phyloP scores from a whole-genome alignment of 1,140 invertebrate species.

The Oncopodura yosiiana region DNA sequence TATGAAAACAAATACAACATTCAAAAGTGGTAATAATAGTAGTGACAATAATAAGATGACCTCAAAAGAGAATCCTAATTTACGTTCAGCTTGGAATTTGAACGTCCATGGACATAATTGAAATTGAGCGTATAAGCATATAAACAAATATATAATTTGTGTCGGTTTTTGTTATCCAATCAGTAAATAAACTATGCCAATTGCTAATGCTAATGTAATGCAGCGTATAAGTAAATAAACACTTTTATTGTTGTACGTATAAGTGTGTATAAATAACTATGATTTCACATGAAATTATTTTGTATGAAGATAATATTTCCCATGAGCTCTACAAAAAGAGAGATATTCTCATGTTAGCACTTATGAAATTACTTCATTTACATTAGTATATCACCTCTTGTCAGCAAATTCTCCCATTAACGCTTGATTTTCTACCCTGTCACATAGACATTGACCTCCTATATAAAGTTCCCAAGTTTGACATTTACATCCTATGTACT shows the following conservation, averaged over 20 bases:
- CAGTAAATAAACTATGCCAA: not conserved
- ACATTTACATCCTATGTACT: conserved; percentile 18
- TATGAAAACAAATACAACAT: no score
- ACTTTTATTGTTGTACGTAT: not conserved
- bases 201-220: not conserved
- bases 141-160: not conserved
- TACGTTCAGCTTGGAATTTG: no score
- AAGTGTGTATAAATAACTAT: no score
- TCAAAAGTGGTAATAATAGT: no score
- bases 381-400: not conserved
- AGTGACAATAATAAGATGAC: no score
- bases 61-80: no score
- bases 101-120: no score
- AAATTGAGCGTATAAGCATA: not conserved
- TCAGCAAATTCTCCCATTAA: conserved; percentile 19
- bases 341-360: not conserved
- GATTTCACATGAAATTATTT: no score
- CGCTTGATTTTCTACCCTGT: not conserved
- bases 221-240: not conserved
- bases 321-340: conserved; percentile 13
- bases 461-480: conserved; percentile 4
- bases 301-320: conserved; percentile 15
- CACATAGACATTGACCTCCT: conserved; percentile 3
- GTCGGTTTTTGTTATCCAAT: not conserved
- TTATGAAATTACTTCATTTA: not conserved